Percentiles rank a stretch among this genome's conserved stretches.
Conservation (phyloP, 2,797 vertebrate species). For the Rhadinocentrus ornatus region DNA sequence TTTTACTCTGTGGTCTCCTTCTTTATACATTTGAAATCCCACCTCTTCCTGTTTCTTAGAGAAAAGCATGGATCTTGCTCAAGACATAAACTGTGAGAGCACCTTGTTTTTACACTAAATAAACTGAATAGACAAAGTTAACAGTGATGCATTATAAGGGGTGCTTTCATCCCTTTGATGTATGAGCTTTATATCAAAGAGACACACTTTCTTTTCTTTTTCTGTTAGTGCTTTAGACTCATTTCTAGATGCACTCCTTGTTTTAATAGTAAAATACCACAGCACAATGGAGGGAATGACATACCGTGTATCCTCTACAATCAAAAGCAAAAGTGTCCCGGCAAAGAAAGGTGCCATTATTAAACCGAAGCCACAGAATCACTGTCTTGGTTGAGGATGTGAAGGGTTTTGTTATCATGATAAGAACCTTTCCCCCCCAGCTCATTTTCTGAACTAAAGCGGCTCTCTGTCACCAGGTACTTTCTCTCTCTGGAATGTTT, state of each 20-base stretch:
- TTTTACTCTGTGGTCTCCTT: conserved; percentile 9
- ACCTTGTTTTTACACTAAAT: not conserved
- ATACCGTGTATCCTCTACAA: conserved; percentile 4
- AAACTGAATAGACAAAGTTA: conserved; percentile 7
- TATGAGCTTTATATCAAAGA: conserved; percentile 5
- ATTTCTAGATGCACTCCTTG: not conserved
- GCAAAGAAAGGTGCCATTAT: conserved; percentile 15
- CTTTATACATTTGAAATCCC: conserved; percentile 17
- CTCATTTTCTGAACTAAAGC: conserved; percentile 42
- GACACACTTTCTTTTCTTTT: conserved; percentile 1
- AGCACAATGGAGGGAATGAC: conserved; percentile 10
- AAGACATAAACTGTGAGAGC: conserved; percentile 13
- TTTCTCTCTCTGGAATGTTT: conserved; percentile 80
- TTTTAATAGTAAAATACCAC: conserved; percentile 7
- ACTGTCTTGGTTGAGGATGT: conserved; percentile 43
- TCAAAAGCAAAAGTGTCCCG: conserved; percentile 23
- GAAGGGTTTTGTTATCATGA: conserved; percentile 50
- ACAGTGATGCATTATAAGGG: not conserved
- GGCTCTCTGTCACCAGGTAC: conserved; percentile 67
- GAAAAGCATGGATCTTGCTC: not conserved
- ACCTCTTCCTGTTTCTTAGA: conserved; percentile 9
- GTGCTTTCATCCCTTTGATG: not conserved
- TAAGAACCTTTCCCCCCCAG: conserved; percentile 45
- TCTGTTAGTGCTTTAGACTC: conserved; percentile 13
- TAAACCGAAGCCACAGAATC: conserved; percentile 28